Percentiles rank a stretch among this genome's conserved stretches.
phyloP scores from a whole-genome alignment of 2,797 vertebrate genomes.

The Peromyscus eremicus region DNA sequence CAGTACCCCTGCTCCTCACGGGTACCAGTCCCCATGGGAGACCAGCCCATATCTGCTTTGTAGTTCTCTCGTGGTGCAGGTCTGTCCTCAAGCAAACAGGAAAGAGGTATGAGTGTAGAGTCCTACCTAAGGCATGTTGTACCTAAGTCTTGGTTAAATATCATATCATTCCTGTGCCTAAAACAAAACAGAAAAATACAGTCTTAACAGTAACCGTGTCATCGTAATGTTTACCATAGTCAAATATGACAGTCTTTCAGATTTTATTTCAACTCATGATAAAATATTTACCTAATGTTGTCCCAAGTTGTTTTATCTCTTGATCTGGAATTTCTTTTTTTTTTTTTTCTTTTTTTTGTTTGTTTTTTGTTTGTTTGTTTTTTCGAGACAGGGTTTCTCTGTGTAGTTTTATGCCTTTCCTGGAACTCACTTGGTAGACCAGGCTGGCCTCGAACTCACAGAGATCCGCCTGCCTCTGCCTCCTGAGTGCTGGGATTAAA shows the following conservation, averaged over 20 bases:
- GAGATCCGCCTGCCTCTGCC: too few relatives aligned
- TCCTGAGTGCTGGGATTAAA: too few relatives aligned
- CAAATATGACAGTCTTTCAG: not conserved
- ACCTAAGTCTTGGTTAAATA: rapidly evolving
- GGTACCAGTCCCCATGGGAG: too few relatives aligned
- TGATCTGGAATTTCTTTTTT: too few relatives aligned
- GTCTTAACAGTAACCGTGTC: not conserved
- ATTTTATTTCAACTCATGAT: not conserved
- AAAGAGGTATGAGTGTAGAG: rapidly evolving
- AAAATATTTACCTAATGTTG: not conserved
- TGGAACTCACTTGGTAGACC: too few relatives aligned
- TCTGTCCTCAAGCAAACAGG: not conserved
- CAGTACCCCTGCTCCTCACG: not conserved
- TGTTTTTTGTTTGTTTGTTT: too few relatives aligned
- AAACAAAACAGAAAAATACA: not conserved
- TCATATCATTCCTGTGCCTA: not conserved
- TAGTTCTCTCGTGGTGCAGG: rapidly evolving
- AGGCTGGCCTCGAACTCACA: too few relatives aligned
- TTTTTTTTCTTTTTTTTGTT: too few relatives aligned
- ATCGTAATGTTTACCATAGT: too few relatives aligned
- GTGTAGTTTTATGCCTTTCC: too few relatives aligned
- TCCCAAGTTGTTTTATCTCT: not conserved
- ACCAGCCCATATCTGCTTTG: rapidly evolving
- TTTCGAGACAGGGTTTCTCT: too few relatives aligned
- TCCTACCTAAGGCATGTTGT: rapidly evolving